Evolutionary conservation across 2,797 vertebrate genomes (phyloP).

Genomic region (Acanthis flammea): DNA sequence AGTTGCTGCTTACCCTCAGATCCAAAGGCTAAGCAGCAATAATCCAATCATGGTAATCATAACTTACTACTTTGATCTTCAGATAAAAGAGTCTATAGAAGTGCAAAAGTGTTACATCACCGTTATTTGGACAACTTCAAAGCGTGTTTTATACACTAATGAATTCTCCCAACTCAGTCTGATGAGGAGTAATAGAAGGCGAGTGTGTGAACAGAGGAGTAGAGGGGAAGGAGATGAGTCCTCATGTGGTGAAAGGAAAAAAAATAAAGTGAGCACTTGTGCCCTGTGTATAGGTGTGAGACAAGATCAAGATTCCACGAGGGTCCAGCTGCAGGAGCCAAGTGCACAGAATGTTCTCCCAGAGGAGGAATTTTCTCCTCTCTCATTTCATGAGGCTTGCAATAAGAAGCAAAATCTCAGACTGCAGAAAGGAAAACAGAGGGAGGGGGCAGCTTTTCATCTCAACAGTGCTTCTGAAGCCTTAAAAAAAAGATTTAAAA

Average conservation of each 20-base stretch:
- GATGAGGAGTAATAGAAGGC: background rate
- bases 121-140: constrained; percentile 44
- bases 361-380: background rate
- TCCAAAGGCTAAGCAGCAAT: constrained; percentile 54
- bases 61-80: constrained; percentile 58
- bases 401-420: background rate
- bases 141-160: constrained; percentile 37
- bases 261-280: background rate
- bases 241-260: background rate
- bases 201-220: background rate
- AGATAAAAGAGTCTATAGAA: constrained; percentile 62
- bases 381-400: background rate
- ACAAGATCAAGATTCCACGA: background rate
- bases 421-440: background rate
- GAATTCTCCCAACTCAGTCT: constrained; percentile 25
- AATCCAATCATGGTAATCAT: constrained; percentile 46
- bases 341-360: background rate
- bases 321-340: background rate
- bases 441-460: background rate
- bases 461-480: background rate
- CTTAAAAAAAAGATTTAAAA: background rate
- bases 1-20: constrained; percentile 46
- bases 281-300: background rate
- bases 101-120: constrained; percentile 54
- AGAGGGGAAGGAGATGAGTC: background rate